Conservation (phyloP, 2,888 invertebrate genomes). For the Fissipunctia ypsillon region DNA sequence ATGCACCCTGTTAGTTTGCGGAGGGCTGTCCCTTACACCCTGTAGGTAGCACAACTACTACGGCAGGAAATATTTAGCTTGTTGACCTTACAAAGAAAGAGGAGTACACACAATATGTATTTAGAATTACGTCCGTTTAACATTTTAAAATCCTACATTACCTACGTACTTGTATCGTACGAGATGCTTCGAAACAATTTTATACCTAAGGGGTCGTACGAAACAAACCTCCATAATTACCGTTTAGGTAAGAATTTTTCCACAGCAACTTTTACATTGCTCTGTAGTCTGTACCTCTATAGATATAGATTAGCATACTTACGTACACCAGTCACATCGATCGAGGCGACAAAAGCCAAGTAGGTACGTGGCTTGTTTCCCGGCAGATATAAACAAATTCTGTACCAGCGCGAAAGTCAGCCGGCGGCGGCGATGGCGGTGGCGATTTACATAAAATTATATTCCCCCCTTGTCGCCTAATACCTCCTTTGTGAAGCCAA, state of each 20-base stretch:
- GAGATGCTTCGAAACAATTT: neutral
- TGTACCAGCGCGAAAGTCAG: slow-evolving; percentile 77
- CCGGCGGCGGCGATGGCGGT: slow-evolving; percentile 75
- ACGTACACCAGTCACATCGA: slow-evolving; percentile 57
- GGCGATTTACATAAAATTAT: slow-evolving; percentile 84
- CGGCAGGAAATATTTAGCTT: no score
- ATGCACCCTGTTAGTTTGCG: no score
- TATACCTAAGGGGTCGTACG: neutral
- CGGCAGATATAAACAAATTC: slow-evolving; percentile 85
- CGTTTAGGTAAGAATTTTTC: neutral
- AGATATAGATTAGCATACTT: slow-evolving; percentile 2
- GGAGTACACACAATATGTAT: no score
- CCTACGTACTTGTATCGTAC: no score
- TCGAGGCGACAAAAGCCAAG: slow-evolving; percentile 67
- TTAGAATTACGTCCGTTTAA: no score
- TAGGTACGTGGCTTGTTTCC: slow-evolving; percentile 72
- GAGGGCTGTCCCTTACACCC: no score
- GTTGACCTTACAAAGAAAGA: no score
- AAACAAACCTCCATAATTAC: neutral
- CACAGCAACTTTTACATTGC: neutral
- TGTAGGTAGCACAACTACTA: no score
- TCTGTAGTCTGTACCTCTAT: neutral
- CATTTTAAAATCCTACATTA: no score
- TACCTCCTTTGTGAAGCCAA: slow-evolving; percentile 88
- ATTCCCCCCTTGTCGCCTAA: slow-evolving; percentile 73